Evolutionary conservation across 2,113 vertebrate genomes (phyloP).

Genomic region (Rhipidura dahli): DNA sequence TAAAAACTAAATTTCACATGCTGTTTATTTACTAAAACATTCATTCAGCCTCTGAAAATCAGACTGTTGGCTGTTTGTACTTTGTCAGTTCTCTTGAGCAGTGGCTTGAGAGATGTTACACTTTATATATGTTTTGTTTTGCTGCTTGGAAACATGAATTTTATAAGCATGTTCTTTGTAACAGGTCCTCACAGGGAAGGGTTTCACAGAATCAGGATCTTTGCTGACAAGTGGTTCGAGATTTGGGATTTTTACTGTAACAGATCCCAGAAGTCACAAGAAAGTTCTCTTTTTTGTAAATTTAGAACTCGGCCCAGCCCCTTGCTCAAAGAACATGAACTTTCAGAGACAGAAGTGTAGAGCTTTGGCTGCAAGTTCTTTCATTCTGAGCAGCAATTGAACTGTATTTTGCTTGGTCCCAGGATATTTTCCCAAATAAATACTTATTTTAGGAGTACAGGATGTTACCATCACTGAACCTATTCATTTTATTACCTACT

Average conservation of each 20-base stretch:
- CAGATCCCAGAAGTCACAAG: neutral
- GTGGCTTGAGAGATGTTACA: neutral
- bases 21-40: neutral
- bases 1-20: neutral
- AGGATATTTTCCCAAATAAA: neutral
- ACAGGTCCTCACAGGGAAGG: neutral
- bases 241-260: neutral
- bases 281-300: neutral
- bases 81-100: neutral
- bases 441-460: neutral
- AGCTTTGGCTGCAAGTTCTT: neutral
- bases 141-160: constrained; percentile 20
- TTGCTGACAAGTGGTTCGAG: neutral
- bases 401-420: neutral
- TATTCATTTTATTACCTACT: neutral
- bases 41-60: neutral
- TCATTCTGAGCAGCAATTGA: neutral
- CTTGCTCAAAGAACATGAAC: neutral
- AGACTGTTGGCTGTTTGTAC: neutral
- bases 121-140: neutral
- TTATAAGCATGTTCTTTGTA: neutral
- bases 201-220: neutral
- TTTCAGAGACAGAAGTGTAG: neutral
- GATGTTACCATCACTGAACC: neutral
- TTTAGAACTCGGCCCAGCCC: neutral